Base-by-base conservation (phyloP, 2,888 invertebrate genomes). In the Drosophila anomalata region DNA sequence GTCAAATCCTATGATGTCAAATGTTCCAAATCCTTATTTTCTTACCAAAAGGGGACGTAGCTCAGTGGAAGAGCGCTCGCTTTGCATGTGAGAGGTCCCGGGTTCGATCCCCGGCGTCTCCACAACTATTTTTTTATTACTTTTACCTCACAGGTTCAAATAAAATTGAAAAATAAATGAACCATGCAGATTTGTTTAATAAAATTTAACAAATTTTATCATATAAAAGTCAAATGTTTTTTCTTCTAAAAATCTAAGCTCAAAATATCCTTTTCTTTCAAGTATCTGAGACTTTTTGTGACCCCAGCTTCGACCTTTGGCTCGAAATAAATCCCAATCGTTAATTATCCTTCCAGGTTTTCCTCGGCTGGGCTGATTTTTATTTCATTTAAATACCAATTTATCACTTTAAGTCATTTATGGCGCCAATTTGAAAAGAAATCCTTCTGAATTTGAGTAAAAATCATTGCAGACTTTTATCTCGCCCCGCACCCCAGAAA, bases 21-120 rank as follows among this genome's bases (percentile, higher is more conserved):
- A n/a, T 24, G 22, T 5, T 5, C 22, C 22, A 3, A 24, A 24
- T 24, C 22, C 22, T 3, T 24, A 24, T 24, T 5, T 7, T 2
- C 11, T 17, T 17, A 17, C 1, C 17, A 17, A 17, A 17, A 3
- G 84, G 88, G 88, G 88, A 88, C 79, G 88, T 88, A 88, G 88
- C 88, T 88, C 88, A 88, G 88, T 88, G 88, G 88, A 24, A 24
- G 22, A 24, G 22, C 22, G 22, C 22, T 24, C 22, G 22, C 22
- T 24, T 24, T 24, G 22, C 22, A 24, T 24, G 22, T 24, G 22
- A 24, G 22, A 24, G 22, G 22, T 24, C 22, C 22, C 22, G 22
- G 88, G 89, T 88, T 89, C 89, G 88, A 89, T 85, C 84, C 86
- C 87, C 86, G 86, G 86, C 87, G 76, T 87, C 85, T 87, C 86